phyloP scores from a whole-genome alignment of 2,888 invertebrate species.

The Habroteleia sp. region DNA sequence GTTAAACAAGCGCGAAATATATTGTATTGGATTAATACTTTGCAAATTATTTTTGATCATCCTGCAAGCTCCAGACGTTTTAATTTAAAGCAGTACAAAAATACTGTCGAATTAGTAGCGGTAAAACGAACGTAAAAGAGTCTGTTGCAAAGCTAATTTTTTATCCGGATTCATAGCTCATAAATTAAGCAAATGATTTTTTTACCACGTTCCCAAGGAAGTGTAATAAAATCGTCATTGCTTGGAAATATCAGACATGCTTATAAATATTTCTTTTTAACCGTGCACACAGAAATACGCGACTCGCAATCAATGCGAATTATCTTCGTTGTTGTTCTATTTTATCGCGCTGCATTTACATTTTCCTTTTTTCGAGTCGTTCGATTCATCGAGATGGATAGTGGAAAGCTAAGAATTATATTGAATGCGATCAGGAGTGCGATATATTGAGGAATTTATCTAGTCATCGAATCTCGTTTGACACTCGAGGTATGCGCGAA shows the following conservation, averaged over 20 bases:
- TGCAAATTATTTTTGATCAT: conserved; percentile 9
- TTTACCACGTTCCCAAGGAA: too few species aligned
- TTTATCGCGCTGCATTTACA: conserved; percentile 2
- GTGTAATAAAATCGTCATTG: too few species aligned
- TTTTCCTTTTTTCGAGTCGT: background rate
- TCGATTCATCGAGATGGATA: conserved; percentile 26
- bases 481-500: conserved; percentile 41
- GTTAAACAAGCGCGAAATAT: conserved; percentile 36
- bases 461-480: conserved; percentile 55
- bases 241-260: conserved; percentile 5
- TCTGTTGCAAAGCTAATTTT: too few species aligned
- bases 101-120: conserved; percentile 1
- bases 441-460: conserved; percentile 48
- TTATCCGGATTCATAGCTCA: too few species aligned
- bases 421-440: conserved; percentile 33
- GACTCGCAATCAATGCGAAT: conserved; percentile 9
- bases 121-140: too few species aligned
- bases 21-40: conserved; percentile 43
- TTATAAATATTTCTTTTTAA: conserved; percentile 8
- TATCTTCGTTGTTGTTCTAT: conserved; percentile 24
- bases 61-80: background rate
- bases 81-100: background rate
- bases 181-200: too few species aligned
- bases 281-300: too few species aligned
- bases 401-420: conserved; percentile 39